Evolutionary conservation across 2,113 vertebrate species (phyloP).

Genomic region (Cricetomys ansorgei): DNA sequence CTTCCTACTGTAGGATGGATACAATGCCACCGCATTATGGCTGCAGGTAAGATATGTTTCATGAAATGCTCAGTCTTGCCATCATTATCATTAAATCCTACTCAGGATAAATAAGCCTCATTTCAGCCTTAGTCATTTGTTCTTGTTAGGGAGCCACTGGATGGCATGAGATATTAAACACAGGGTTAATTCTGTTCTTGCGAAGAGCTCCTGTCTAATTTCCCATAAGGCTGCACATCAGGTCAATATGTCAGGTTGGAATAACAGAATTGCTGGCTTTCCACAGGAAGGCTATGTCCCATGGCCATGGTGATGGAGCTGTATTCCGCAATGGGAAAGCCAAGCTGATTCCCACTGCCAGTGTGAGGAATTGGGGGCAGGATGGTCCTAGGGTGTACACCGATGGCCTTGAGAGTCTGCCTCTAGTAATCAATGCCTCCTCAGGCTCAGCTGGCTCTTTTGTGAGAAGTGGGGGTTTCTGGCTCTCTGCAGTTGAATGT

Average conservation of each 20-base stretch:
- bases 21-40: neutral
- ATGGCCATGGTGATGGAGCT: neutral
- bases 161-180: slow-evolving; percentile 75
- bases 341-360: neutral
- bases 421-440: neutral
- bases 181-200: slow-evolving; percentile 71
- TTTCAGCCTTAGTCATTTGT: slow-evolving; percentile 50
- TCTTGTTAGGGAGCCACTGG: slow-evolving; percentile 59
- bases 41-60: neutral
- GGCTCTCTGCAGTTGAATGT: neutral
- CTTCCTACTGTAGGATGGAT: neutral
- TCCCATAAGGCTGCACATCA: slow-evolving; percentile 51
- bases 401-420: neutral
- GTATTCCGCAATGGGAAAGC: neutral
- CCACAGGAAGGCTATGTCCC: neutral
- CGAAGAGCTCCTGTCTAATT: slow-evolving; percentile 56
- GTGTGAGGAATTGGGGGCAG: neutral
- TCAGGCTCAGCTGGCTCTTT: neutral
- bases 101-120: slow-evolving; percentile 47
- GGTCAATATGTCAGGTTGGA: slow-evolving; percentile 16
- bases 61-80: neutral
- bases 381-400: neutral
- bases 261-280: neutral
- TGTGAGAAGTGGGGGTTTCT: neutral
- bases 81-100: slow-evolving; percentile 36